Evolutionary conservation across 2,888 invertebrate genomes (phyloP).

Genomic region (Cotesia congregata): DNA sequence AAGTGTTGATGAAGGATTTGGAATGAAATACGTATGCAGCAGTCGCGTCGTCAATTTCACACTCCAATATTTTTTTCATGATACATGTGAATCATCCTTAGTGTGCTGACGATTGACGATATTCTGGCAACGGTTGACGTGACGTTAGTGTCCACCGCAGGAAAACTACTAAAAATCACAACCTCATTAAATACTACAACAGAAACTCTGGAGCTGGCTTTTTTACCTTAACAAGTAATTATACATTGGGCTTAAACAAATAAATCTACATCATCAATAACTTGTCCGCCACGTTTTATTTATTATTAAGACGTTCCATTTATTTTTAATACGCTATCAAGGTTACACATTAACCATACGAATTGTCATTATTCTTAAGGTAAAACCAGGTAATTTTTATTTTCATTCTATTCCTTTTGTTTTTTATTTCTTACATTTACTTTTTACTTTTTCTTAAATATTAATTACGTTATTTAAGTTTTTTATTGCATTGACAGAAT

Average conservation of each 20-base stretch:
- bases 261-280: background rate
- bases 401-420: background rate
- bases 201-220: background rate
- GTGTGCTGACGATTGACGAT: constrained; percentile 17
- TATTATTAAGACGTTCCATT: background rate
- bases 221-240: background rate
- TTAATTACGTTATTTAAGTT: background rate
- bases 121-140: constrained; percentile 35
- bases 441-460: background rate
- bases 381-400: background rate
- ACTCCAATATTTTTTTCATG: constrained; percentile 1
- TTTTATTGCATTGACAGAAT: too few relatives aligned
- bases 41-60: constrained; percentile 24
- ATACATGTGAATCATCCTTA: background rate
- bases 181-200: background rate
- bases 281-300: background rate
- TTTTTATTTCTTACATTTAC: too few relatives aligned
- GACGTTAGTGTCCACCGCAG: constrained; percentile 30
- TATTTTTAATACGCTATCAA: background rate
- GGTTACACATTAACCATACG: background rate
- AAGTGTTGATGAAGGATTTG: too few relatives aligned
- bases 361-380: background rate
- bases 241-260: background rate
- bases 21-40: constrained; percentile 1
- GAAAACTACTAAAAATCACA: constrained; percentile 3